Conservation (phyloP, 2,797 vertebrate species). For the Sebastes dallii region DNA sequence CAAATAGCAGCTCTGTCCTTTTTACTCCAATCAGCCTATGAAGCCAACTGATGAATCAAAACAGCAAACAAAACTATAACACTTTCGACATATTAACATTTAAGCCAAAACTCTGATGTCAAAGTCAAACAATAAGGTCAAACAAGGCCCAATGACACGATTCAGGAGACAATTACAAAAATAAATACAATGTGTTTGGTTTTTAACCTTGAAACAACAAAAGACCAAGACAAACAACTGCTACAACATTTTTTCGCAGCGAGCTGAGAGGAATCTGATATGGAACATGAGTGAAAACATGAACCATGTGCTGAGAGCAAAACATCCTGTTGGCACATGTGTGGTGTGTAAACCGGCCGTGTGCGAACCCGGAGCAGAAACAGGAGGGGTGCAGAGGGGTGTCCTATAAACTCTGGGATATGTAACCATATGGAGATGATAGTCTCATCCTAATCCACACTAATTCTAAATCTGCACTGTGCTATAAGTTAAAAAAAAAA, state of each 20-base stretch:
- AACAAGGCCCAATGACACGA: neutral
- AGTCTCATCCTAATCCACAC: neutral
- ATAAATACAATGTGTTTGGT: neutral
- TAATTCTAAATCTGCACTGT: neutral
- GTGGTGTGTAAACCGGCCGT: slow-evolving; percentile 35
- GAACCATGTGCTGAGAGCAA: slow-evolving; percentile 49
- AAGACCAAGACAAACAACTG: neutral
- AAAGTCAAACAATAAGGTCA: neutral
- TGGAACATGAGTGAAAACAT: slow-evolving; percentile 55
- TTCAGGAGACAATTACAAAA: neutral
- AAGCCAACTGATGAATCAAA: neutral
- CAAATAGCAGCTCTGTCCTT: neutral
- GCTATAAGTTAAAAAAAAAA: neutral
- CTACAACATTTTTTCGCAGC: neutral
- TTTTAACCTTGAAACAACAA: neutral
- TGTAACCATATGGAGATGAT: neutral
- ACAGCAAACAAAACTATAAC: neutral
- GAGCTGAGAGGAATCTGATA: slow-evolving; percentile 37
- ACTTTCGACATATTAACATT: neutral
- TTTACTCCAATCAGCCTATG: neutral
- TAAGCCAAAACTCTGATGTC: neutral
- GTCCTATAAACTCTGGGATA: neutral
- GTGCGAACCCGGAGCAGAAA: slow-evolving; percentile 35
- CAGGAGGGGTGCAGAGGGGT: neutral
- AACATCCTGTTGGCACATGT: slow-evolving; percentile 69